Evolutionary conservation across 1,140 invertebrate species (phyloP).

Genomic region (Anthonomus grandis): DNA sequence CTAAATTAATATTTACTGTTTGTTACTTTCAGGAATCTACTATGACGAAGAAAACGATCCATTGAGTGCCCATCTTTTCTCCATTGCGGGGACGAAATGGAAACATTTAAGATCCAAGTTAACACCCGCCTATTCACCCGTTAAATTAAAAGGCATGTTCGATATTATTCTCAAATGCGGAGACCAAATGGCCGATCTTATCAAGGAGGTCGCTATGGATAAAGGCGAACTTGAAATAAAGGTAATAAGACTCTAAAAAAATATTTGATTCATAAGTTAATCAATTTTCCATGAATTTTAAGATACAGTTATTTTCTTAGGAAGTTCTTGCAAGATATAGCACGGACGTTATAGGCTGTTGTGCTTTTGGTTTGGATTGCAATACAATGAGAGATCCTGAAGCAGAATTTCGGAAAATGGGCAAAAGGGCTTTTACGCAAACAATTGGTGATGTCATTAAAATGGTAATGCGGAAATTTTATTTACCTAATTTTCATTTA

Average conservation of each 20-base stretch:
- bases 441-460: conserved; percentile 39
- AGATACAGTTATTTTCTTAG: conserved; percentile 13
- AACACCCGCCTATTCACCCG: conserved; percentile 54
- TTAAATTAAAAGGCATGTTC: conserved; percentile 53
- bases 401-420: conserved; percentile 53
- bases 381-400: conserved; percentile 52
- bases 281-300: neutral
- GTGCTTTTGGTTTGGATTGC: conserved; percentile 57
- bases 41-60: conserved; percentile 53
- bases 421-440: conserved; percentile 45
- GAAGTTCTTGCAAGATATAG: conserved; percentile 50
- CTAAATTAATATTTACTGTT: no score
- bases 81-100: conserved; percentile 53
- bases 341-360: conserved; percentile 57
- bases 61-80: conserved; percentile 55
- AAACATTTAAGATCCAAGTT: conserved; percentile 52
- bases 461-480: conserved; percentile 30
- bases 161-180: conserved; percentile 38
- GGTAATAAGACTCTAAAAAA: conserved; percentile 6
- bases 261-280: neutral
- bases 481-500: no score
- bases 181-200: conserved; percentile 34
- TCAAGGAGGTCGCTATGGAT: conserved; percentile 26
- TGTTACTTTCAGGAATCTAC: conserved; percentile 35
- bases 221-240: conserved; percentile 31